Conservation (phyloP, 2,797 vertebrate species). For the Eremophila alpestris region DNA sequence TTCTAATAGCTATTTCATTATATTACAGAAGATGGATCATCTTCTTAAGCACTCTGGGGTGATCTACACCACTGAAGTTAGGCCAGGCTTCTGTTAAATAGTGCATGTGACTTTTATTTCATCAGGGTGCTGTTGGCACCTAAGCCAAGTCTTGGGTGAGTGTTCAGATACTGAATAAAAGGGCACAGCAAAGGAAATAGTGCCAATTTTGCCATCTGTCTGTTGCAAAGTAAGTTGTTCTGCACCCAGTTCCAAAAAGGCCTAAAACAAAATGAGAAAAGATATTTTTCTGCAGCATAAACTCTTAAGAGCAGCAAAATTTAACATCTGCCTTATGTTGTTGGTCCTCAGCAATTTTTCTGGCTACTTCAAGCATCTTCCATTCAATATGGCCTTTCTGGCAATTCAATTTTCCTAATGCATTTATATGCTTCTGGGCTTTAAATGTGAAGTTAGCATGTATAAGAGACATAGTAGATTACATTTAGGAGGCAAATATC, state of each 20-base stretch:
- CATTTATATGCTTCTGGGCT: neutral
- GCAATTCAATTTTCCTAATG: neutral
- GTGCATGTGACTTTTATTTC: neutral
- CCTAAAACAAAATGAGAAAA: neutral
- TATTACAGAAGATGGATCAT: neutral
- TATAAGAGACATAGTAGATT: neutral
- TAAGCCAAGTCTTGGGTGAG: neutral
- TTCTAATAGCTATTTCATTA: neutral
- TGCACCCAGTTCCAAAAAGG: neutral
- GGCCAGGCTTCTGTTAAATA: neutral
- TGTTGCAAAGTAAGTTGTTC: neutral
- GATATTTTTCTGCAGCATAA: neutral
- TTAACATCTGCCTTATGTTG: neutral
- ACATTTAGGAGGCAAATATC: neutral
- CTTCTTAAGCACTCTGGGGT: neutral
- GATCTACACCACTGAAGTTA: neutral
- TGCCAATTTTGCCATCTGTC: constrained; percentile 28
- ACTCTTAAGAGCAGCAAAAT: neutral
- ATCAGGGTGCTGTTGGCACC: neutral
- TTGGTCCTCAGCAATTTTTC: neutral
- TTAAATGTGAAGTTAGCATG: neutral
- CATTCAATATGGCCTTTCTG: neutral
- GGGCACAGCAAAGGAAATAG: neutral
- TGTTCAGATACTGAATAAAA: neutral
- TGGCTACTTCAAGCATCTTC: neutral